These are phyloP conservation scores for Mustela nigripes DNA, from an alignment of 2,113 vertebrate species.

Conservation along the genomic window DNA sequence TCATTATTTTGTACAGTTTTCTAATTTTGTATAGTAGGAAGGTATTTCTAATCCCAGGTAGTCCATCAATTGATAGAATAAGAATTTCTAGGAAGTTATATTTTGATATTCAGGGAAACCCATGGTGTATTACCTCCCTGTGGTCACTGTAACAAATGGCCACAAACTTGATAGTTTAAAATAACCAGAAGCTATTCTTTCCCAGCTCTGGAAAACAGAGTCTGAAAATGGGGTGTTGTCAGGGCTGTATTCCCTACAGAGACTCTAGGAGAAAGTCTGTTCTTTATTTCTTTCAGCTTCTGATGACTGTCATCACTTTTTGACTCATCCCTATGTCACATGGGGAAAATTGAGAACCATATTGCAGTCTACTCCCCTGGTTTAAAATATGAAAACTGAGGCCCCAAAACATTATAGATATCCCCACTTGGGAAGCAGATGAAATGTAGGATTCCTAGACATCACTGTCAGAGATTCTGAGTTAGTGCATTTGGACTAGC, in stretches of 20 bases:
- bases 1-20: neutral
- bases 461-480: neutral
- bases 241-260: rapidly evolving
- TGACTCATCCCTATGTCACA: neutral
- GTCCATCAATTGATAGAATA: neutral
- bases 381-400: neutral
- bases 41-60: neutral
- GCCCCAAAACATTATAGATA: rapidly evolving
- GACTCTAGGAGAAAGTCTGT: rapidly evolving
- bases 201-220: neutral
- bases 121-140: neutral
- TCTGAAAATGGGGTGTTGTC: neutral
- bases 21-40: neutral
- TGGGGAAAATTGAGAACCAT: neutral
- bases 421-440: neutral
- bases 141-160: neutral
- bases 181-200: rapidly evolving
- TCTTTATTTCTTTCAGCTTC: too few relatives aligned
- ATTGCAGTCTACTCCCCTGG: neutral
- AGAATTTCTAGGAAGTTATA: neutral
- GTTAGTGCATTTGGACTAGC: neutral
- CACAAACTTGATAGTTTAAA: neutral
- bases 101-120: neutral
- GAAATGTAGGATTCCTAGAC: neutral
- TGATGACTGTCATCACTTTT: rapidly evolving